Conservation (phyloP, 2,113 vertebrate genomes). For the Poeciliopsis prolifica region DNA sequence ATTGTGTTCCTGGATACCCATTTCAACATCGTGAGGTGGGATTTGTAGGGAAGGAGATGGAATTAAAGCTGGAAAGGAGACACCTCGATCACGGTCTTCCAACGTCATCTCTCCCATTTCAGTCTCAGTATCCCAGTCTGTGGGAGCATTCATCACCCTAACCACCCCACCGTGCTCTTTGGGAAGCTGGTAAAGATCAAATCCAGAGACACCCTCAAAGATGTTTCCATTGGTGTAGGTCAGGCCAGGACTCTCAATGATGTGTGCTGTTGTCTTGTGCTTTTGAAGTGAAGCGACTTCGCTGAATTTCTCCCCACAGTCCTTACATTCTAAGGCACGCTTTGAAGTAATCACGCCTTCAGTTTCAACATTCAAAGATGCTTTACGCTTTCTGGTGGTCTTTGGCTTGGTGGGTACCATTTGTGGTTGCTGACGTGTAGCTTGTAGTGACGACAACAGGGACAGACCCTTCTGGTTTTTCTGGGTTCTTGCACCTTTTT, state of each 20-base stretch:
- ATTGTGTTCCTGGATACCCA: conserved; percentile 34
- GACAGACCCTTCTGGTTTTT: conserved; percentile 62
- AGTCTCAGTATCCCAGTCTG: conserved; percentile 79
- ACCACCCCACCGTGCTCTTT: conserved; percentile 31
- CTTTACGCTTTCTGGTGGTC: conserved; percentile 76
- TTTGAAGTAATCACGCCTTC: conserved; percentile 76
- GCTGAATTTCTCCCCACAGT: conserved; percentile 76
- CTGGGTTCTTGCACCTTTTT: conserved; percentile 62
- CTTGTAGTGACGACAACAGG: conserved; percentile 52
- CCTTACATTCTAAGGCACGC: conserved; percentile 74
- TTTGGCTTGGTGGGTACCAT: conserved; percentile 61
- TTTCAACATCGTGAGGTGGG: conserved; percentile 50
- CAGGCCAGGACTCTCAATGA: conserved; percentile 65
- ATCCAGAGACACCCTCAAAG: conserved; percentile 63
- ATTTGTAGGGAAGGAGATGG: conserved; percentile 76
- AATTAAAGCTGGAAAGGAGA: conserved; percentile 80
- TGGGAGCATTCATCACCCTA: conserved; percentile 56
- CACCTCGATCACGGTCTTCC: conserved; percentile 62
- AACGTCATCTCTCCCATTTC: conserved; percentile 69
- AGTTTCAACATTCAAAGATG: conserved; percentile 65
- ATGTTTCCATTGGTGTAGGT: conserved; percentile 71
- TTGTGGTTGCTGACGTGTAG: conserved; percentile 33
- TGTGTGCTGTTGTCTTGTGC: conserved; percentile 73
- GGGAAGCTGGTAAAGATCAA: conserved; percentile 60
- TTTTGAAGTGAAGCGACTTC: conserved; percentile 78